Base-by-base conservation (phyloP, 2,113 vertebrate genomes). In the Indri indri region DNA sequence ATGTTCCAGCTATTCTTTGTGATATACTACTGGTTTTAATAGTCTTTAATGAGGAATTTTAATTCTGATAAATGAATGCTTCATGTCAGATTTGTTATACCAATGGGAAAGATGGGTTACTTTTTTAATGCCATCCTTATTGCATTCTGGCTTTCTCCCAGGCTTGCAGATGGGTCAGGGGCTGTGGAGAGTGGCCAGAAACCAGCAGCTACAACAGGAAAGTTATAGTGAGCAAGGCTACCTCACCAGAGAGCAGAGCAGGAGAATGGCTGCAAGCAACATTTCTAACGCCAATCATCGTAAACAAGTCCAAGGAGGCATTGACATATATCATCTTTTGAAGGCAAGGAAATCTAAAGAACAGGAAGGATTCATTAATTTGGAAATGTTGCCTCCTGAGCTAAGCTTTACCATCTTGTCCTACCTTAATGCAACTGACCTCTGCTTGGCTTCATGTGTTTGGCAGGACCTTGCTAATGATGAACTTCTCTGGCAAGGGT, bases 401-500 rank as follows among this genome's bases (percentile, higher is more conserved):
- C 99, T 99, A 79, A 99, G 99, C 98, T 99, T 99, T 98, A 99
- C 99, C 92, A 99, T 99, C 97, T 98, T 99, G 96, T 99, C 99
- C 2, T 99, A 99, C 98, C 99, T 99, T 98, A 99, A 99, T 88
- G 99, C 99, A 84, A 99, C 99, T 79, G 99, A 99, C 97, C 99
- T 99, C 96, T 99, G 99, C 97, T 98, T 99, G 97, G 99, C 99
- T 77, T 99, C 99, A 0, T 99, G 99, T 37, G 99, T 99, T 94
- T 99, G 99, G 99, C 99, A 99, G 97, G 99, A 99, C 97, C 99
- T 99, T 74, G 99, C 99, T 50, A 99, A 99, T 40, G 99, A 99
- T 90, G 99, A 99, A 79, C 99, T 99, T 94, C 99, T 99, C 47
- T 99, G 99, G 99, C 99, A 99, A 98, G 99, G 99, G 99, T 99